Conservation (phyloP, 2,113 vertebrate genomes). For the Hippocampus guttulatus region DNA sequence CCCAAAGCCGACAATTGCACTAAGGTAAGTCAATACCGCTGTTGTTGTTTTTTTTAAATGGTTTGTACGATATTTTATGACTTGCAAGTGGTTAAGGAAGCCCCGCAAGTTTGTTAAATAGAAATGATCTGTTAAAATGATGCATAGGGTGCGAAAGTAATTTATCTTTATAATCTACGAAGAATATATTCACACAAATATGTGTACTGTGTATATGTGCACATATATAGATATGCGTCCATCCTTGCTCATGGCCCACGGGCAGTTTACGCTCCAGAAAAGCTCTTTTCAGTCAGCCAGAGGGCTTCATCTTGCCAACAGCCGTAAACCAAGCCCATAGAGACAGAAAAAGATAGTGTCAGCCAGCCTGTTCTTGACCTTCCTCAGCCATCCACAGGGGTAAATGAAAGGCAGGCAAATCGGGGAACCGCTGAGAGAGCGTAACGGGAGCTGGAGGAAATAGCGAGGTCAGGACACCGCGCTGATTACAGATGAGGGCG, state of each 20-base stretch:
- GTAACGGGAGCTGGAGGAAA: conserved; percentile 32
- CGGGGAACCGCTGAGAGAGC: conserved; percentile 41
- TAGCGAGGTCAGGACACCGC: conserved; percentile 30
- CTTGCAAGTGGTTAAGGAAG: conserved; percentile 1
- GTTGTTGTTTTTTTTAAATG: neutral
- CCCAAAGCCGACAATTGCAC: conserved; percentile 99
- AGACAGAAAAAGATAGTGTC: conserved; percentile 25
- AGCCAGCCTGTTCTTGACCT: conserved; percentile 42
- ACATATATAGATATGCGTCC: neutral
- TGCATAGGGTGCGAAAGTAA: neutral
- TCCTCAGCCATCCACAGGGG: conserved; percentile 42
- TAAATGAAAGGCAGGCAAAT: conserved; percentile 59
- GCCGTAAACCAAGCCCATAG: conserved; percentile 15
- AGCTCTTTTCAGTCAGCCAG: conserved; percentile 46
- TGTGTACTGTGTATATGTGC: too few species aligned
- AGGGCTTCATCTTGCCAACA: conserved; percentile 33
- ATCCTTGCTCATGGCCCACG: conserved; percentile 12
- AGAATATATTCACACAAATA: too few species aligned
- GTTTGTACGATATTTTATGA: neutral
- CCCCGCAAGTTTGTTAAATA: neutral
- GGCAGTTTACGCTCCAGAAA: conserved; percentile 39
- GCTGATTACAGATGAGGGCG: conserved; percentile 55
- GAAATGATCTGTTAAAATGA: neutral
- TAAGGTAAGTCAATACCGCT: conserved; percentile 75
- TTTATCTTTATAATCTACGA: neutral